Percentiles rank a stretch among this genome's conserved stretches.
phyloP scores from a whole-genome alignment of 2,888 invertebrate genomes.

The Callosobruchus maculatus region DNA sequence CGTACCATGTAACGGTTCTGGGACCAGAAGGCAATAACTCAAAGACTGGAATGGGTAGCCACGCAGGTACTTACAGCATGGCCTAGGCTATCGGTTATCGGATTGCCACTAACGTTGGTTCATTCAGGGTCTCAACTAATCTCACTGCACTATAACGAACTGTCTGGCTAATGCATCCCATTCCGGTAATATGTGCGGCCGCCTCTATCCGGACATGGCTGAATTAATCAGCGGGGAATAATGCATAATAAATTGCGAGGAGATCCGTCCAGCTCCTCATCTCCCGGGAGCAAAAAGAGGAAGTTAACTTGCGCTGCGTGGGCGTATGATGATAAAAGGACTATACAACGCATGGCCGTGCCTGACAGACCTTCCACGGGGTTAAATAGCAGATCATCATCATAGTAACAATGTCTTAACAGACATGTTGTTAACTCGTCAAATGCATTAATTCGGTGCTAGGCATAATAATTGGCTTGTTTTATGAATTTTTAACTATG shows the following conservation, averaged over 20 bases:
- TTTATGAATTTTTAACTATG: no score
- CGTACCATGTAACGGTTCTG: no score
- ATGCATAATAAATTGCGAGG: background rate
- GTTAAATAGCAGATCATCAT: no score
- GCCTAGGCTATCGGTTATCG: no score
- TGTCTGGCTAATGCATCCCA: background rate
- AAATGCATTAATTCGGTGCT: no score
- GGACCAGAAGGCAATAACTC: no score
- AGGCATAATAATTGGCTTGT: no score
- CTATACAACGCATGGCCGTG: background rate
- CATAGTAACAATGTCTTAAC: no score
- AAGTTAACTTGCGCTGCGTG: background rate
- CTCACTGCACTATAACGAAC: background rate
- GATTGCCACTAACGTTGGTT: no score
- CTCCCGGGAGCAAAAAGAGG: background rate
- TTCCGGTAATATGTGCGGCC: background rate
- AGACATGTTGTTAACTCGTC: no score
- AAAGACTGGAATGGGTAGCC: no score
- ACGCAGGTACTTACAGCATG: no score
- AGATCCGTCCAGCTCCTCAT: background rate
- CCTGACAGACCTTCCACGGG: background rate
- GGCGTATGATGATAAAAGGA: background rate
- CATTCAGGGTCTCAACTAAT: background rate
- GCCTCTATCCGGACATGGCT: background rate
- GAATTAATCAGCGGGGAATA: background rate